A percentile compares a stretch with the other conserved stretches of the same genome.
These are phyloP conservation scores for Gulo gulo DNA, from an alignment of 2,113 vertebrate genomes.

Conservation along the genomic window DNA sequence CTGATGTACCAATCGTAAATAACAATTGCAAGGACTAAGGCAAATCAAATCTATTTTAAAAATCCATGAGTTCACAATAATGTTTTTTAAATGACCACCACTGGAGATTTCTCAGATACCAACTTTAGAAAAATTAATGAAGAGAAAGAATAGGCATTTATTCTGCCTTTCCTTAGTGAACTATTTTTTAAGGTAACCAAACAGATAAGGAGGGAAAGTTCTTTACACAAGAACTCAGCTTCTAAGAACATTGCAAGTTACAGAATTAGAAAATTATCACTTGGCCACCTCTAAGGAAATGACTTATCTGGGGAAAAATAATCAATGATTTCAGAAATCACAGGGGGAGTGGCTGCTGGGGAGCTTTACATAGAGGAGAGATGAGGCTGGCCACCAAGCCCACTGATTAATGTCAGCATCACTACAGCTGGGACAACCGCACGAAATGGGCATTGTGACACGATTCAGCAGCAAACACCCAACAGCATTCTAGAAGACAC, in stretches of 20 bases:
- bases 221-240: not conserved
- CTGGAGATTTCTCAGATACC: not conserved
- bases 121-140: not conserved
- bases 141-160: not conserved
- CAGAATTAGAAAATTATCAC: not conserved
- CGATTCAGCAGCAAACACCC: not conserved
- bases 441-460: rapidly evolving
- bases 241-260: not conserved
- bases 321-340: not conserved
- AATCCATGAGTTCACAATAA: not conserved
- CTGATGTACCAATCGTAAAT: not conserved
- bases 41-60: not conserved
- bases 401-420: not conserved
- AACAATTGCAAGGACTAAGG: not conserved
- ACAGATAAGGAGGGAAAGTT: not conserved
- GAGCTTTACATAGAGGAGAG: not conserved
- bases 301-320: not conserved
- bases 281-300: not conserved
- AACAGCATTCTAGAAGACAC: not conserved
- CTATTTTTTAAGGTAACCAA: not conserved
- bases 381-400: not conserved
- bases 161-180: not conserved
- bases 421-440: too few species aligned
- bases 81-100: not conserved
- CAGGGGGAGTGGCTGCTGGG: not conserved